Percentiles rank a stretch among this genome's conserved stretches.
These are phyloP conservation scores for Hyperopisus bebe DNA, from an alignment of 2,113 vertebrate species.

Conservation along the genomic window DNA sequence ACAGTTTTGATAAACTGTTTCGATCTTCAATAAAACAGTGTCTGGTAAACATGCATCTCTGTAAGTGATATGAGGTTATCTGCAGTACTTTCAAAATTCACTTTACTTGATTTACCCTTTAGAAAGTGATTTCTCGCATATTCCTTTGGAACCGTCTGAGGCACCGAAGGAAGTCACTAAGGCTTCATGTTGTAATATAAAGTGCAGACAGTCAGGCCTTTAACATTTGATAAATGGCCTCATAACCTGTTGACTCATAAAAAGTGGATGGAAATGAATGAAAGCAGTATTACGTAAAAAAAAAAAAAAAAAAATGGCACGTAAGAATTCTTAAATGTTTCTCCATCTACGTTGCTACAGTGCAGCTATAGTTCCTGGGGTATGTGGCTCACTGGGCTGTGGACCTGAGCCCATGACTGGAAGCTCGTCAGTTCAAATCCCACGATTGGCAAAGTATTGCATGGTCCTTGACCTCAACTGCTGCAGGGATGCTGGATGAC, in stretches of 20 bases:
- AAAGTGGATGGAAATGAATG: slow-evolving; percentile 33
- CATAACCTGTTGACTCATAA: slow-evolving; percentile 29
- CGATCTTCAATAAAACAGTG: neutral
- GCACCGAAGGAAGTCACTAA: neutral
- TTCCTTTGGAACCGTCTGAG: neutral
- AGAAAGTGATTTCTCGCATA: neutral
- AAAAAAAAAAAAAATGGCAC: slow-evolving; percentile 43
- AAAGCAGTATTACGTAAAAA: slow-evolving; percentile 37
- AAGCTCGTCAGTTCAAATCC: neutral
- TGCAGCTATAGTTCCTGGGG: neutral
- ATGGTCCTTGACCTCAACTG: neutral
- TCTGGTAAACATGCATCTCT: neutral
- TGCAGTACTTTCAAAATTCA: neutral
- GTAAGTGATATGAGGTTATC: neutral
- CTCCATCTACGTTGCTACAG: neutral
- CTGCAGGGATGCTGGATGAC: neutral
- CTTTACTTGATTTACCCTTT: neutral
- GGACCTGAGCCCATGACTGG: neutral
- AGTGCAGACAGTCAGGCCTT: slow-evolving; percentile 30
- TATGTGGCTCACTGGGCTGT: neutral
- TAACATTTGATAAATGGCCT: slow-evolving; percentile 28
- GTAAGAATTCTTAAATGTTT: slow-evolving; percentile 35
- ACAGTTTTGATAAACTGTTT: neutral
- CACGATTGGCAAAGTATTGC: neutral
- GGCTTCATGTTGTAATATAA: neutral